Evolutionary conservation across 2,797 vertebrate genomes (phyloP).

Genomic region (Macropodus opercularis): DNA sequence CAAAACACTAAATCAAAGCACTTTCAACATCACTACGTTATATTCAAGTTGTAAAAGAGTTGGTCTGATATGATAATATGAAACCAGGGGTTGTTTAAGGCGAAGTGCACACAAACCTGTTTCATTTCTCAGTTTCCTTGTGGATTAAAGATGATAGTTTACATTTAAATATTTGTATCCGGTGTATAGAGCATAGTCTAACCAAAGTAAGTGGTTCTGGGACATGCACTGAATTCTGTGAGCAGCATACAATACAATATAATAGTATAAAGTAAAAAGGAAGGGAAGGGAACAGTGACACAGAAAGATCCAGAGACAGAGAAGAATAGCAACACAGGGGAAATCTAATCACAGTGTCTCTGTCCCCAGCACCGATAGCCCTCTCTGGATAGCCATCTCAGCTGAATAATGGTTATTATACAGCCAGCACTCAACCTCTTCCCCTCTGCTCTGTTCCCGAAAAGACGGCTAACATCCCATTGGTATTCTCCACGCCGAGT

Average conservation of each 20-base stretch:
- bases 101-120: background rate
- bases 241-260: too few species aligned
- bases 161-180: too few species aligned
- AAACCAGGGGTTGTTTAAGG: too few species aligned
- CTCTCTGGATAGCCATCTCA: constrained; percentile 75
- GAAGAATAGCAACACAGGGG: constrained; percentile 68
- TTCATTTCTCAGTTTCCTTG: background rate
- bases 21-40: background rate
- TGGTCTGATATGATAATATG: too few species aligned
- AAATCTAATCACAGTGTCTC: constrained; percentile 76
- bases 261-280: too few species aligned
- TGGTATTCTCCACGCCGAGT: constrained; percentile 63
- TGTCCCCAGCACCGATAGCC: constrained; percentile 61
- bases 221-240: constrained; percentile 22
- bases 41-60: background rate
- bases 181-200: background rate
- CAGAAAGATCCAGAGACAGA: constrained; percentile 56
- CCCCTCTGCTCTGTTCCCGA: constrained; percentile 53
- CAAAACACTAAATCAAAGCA: background rate
- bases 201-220: constrained; percentile 2
- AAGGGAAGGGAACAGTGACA: constrained; percentile 43
- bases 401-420: constrained; percentile 81
- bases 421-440: constrained; percentile 68
- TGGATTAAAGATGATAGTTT: too few species aligned
- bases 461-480: constrained; percentile 55